Evolutionary conservation across 2,797 vertebrate species (phyloP), one percentile per base, ranked within the genome.

Genomic region (Typhlichthys subterraneus): DNA sequence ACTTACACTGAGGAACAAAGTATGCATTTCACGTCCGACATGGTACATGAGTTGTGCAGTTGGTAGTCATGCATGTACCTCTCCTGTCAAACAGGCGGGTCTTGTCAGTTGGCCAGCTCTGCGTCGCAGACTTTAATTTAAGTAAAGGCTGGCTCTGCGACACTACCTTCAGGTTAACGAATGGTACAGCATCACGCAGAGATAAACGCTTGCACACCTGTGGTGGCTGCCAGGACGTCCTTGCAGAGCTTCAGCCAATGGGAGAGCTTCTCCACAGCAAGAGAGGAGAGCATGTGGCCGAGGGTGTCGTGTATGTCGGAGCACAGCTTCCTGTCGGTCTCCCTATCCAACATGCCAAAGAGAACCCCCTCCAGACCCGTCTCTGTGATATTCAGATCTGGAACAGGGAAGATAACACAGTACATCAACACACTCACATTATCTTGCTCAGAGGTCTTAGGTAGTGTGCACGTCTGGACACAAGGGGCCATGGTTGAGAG

Each of bases 181-280:
- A 57, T 5, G 0, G 2, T 17, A 4, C 55, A 2, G 6, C 13
- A 17, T 53, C 13, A 51, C 10, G n/a, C 49, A 59, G 42, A 12
- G 11, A 19, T 19, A 15, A 15, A 52, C 4, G 23, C 57, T 72
- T 57, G 2, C n/a, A 53, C 88, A 98, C 98, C 97, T 85, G 95
- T 98, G 52, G 94, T 96, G 76, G 98, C 98, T 75, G 98, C 97
- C 67, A 99, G 91, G 49, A 99, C 98, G 76, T 99, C 98, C 81
- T 99, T 99, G 88, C 98, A 99, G 54, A 99, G 94, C 89, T 96
- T 95, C 19, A 99, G 88, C 98, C 98, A 99, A 79, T 99, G 98
- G 33, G 97, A 95, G 68, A 99, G 95, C 76, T 99, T 98, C 76
- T 96, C 95, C 69, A 99, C 96, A 1, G 98, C 98, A 70, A 99